Base-by-base conservation (phyloP, 2,113 vertebrate genomes). In the Paraplagusia blochii region DNA sequence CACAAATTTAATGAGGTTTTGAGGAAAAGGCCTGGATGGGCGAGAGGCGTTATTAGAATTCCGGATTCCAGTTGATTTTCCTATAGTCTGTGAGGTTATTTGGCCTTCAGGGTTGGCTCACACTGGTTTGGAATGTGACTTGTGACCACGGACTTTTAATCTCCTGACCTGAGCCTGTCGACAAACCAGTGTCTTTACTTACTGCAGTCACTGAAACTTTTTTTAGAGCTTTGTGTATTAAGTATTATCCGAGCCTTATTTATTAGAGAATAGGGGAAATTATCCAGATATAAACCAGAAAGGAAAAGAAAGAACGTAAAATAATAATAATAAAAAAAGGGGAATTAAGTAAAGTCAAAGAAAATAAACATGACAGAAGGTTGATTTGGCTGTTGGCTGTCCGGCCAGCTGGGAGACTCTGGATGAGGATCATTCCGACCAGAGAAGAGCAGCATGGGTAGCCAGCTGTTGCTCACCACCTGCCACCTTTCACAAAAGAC, bases 381-480 rank as follows among this genome's bases (percentile, higher is more conserved):
- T 18, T 40, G 39, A 35, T 15, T 5, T 19, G 44, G 39, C n/a
- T 17, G 48, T 38, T 34, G 52, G 53, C 19, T 52, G 43, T 55
- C 50, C n/a, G 74, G 73, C 51, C 69, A 61, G 61, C 58, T 63
- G 66, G 71, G 58, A 68, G 38, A 34, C 42, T 69, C 60, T 69
- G 48, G 63, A 69, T 69, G 19, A 51, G 50, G 64, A 60, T 63
- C 44, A 39, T 47, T 72, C 50, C 59, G 76, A 75, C 72, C 47
- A 1, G 53, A 75, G 59, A 29, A 33, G 56, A 48, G 64, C 67
- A 76, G 62, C 56, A 13, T 48, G 64, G 54, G 63, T 63, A 63
- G 38, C 72, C 81, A 86, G 84, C 81, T 87, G 84, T 76, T 79
- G 60, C 68, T 67, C 60, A 64, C 77, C 82, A 86, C 76, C 82